Evolutionary conservation across 1,140 invertebrate species (phyloP).

Genomic region (Heliconius hermathena): DNA sequence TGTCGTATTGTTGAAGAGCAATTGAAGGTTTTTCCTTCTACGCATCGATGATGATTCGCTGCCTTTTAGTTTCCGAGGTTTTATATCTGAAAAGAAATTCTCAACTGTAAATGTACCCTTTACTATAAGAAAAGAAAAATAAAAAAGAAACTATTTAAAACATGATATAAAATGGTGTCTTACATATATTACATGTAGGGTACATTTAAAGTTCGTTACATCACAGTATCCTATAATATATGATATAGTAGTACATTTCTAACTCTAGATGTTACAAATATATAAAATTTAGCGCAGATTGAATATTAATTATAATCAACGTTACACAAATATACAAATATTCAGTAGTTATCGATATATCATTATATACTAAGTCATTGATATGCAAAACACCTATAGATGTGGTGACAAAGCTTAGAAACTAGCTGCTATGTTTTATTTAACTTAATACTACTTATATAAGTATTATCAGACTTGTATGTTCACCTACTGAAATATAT

Average conservation of each 20-base stretch:
- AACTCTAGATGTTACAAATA: background rate
- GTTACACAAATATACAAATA: too few species aligned
- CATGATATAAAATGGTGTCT: slow-evolving; percentile 15
- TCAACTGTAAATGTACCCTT: slow-evolving; percentile 76
- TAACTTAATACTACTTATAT: too few species aligned
- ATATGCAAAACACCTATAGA: too few species aligned
- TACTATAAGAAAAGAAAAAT: background rate
- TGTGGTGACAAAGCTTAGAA: too few species aligned
- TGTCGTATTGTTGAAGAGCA: slow-evolving; percentile 71
- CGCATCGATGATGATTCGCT: slow-evolving; percentile 68
- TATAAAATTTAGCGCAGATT: too few species aligned
- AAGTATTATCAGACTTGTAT: too few species aligned
- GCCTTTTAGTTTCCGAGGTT: slow-evolving; percentile 61
- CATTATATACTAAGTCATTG: background rate
- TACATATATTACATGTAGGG: slow-evolving; percentile 47
- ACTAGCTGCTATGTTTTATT: too few species aligned
- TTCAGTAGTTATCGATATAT: background rate
- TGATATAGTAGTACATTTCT: too few species aligned
- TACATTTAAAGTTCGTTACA: slow-evolving; percentile 69
- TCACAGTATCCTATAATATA: background rate
- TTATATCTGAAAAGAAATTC: slow-evolving; percentile 68
- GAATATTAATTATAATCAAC: too few species aligned
- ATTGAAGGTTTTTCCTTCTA: slow-evolving; percentile 65
- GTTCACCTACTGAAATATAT: too few species aligned
- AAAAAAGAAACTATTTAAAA: slow-evolving; percentile 24